Percentiles rank a stretch among this genome's conserved stretches.
These are phyloP conservation scores for Dromius quadrimaculatus DNA, from an alignment of 2,888 invertebrate genomes.

Conservation along the genomic window DNA sequence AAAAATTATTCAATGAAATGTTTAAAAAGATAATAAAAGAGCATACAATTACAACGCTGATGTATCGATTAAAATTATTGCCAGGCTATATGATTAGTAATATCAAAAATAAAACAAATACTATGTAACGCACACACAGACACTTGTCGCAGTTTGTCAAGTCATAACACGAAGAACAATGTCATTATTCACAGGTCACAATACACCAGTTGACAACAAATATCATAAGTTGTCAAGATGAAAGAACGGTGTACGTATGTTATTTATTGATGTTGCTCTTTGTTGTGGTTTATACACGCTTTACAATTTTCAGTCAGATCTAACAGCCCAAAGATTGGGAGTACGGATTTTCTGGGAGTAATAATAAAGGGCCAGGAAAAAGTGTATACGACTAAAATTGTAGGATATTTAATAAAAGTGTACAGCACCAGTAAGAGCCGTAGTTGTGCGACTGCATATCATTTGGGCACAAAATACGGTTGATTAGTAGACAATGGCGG, in stretches of 20 bases:
- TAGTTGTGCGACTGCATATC: constrained; percentile 57
- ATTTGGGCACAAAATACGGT: constrained; percentile 67
- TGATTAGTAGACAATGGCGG: constrained; percentile 65
- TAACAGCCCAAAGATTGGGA: constrained; percentile 2
- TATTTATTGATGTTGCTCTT: constrained; percentile 8
- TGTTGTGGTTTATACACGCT: constrained; percentile 26
- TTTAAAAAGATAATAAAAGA: constrained; percentile 42
- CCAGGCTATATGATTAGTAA: constrained; percentile 65
- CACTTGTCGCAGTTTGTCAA: constrained; percentile 38
- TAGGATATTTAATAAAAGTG: constrained; percentile 23
- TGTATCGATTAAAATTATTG: constrained; percentile 61
- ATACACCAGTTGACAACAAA: constrained; percentile 10
- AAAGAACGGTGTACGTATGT: constrained; percentile 1
- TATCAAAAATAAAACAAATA: constrained; percentile 67
- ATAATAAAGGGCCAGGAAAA: constrained; percentile 7
- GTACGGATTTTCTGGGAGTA: neutral
- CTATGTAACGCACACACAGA: constrained; percentile 49
- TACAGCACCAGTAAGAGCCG: constrained; percentile 61
- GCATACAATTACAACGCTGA: constrained; percentile 44
- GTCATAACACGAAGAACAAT: neutral
- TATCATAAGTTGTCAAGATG: neutral
- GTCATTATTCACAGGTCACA: constrained; percentile 22
- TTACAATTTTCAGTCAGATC: constrained; percentile 20
- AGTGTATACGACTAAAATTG: constrained; percentile 23
- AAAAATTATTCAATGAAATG: constrained; percentile 43